phyloP scores from a whole-genome alignment of 2,888 invertebrate species.

The Oligia strigilis region DNA sequence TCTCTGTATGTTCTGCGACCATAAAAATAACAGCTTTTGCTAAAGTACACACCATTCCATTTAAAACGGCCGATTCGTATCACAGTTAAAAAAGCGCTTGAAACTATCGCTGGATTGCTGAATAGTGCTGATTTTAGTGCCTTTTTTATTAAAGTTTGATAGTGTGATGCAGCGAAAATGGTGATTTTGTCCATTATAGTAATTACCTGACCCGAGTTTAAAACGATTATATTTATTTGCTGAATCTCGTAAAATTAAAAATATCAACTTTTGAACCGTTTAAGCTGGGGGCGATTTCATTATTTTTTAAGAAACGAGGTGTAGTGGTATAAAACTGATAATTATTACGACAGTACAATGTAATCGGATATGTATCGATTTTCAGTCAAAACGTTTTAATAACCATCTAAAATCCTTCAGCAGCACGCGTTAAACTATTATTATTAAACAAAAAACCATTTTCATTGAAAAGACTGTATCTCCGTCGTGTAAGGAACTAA shows the following conservation, averaged over 20 bases:
- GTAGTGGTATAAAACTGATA: neutral
- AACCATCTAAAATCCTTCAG: neutral
- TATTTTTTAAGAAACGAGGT: neutral
- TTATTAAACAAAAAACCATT: neutral
- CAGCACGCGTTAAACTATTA: neutral
- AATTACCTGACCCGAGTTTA: conserved; percentile 1
- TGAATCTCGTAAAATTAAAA: neutral
- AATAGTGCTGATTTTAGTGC: conserved; percentile 46
- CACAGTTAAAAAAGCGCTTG: conserved; percentile 46
- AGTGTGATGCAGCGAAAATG: conserved; percentile 12
- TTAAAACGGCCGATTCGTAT: conserved; percentile 48
- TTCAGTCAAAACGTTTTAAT: too few species aligned
- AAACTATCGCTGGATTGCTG: conserved; percentile 44
- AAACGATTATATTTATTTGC: conserved; percentile 7
- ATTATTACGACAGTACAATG: neutral
- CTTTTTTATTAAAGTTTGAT: conserved; percentile 51
- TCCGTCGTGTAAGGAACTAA: neutral
- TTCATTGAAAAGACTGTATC: neutral
- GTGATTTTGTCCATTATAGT: conserved; percentile 11
- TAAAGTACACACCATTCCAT: conserved; percentile 49
- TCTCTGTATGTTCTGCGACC: conserved; percentile 47
- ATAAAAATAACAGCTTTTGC: conserved; percentile 60
- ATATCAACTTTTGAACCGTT: neutral
- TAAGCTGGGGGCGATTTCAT: neutral
- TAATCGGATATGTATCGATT: neutral